These are phyloP conservation scores for Eueides isabella DNA, from an alignment of 1,140 invertebrate species.

Conservation along the genomic window DNA sequence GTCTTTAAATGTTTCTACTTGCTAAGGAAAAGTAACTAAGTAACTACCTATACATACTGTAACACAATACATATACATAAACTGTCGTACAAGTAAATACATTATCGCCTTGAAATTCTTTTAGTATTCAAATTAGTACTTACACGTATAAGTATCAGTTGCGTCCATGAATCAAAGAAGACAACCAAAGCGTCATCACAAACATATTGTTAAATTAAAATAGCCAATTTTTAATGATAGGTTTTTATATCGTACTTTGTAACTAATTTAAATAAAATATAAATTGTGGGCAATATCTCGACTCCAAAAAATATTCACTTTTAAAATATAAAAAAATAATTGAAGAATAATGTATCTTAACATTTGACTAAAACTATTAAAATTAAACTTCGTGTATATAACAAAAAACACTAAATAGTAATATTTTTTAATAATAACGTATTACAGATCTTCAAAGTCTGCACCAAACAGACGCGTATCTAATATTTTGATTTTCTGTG, in stretches of 20 bases:
- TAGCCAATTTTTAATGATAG: no score
- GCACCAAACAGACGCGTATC: background rate
- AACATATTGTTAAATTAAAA: no score
- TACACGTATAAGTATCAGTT: constrained; percentile 45
- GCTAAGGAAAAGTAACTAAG: constrained; percentile 55
- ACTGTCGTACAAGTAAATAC: background rate
- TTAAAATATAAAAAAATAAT: no score
- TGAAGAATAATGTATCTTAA: no score
- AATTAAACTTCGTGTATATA: no score
- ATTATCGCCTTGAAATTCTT: constrained; percentile 59
- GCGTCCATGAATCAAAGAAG: background rate
- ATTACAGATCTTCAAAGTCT: background rate
- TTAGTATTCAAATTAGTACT: constrained; percentile 63
- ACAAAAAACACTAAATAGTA: no score
- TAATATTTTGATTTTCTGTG: background rate
- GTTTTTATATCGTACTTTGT: no score
- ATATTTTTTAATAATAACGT: background rate
- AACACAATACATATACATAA: background rate
- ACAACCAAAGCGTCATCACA: background rate
- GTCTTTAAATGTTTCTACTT: constrained; percentile 51
- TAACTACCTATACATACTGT: constrained; percentile 6
- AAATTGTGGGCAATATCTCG: no score
- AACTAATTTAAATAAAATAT: no score
- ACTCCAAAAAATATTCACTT: no score
- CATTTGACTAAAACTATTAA: background rate